Evolutionary conservation across 2,797 vertebrate genomes (phyloP).

Genomic region (Bufotes viridis): DNA sequence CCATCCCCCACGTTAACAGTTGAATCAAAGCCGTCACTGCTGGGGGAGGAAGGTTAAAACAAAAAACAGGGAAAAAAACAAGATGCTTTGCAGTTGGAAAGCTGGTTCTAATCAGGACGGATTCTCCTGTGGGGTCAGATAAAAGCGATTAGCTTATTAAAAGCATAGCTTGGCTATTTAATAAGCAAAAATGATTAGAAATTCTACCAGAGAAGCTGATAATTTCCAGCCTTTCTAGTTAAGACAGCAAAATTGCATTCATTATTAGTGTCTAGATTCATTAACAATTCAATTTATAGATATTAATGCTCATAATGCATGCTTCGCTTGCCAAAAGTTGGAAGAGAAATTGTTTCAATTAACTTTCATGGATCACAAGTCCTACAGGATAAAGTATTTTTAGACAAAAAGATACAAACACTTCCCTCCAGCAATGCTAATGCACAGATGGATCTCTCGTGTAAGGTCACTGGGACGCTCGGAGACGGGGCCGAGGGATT

Average conservation of each 20-base stretch:
- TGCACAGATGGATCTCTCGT: conserved; percentile 76
- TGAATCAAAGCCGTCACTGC: conserved; percentile 5
- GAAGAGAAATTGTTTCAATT: conserved; percentile 85
- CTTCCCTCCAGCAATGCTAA: conserved; percentile 78
- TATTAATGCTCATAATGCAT: conserved; percentile 85
- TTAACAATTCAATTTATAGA: conserved; percentile 87
- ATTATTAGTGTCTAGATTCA: conserved; percentile 85
- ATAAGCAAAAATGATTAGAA: conserved; percentile 84
- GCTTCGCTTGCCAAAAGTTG: conserved; percentile 83
- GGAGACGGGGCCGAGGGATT: conserved; percentile 60
- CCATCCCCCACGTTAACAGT: neutral
- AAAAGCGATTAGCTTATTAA: conserved; percentile 83
- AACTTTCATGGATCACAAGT: conserved; percentile 83
- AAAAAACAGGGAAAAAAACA: conserved; percentile 52
- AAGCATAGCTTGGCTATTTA: conserved; percentile 82
- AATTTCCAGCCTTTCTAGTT: conserved; percentile 83
- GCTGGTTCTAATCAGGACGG: conserved; percentile 79
- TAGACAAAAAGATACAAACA: conserved; percentile 82
- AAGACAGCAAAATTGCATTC: conserved; percentile 83
- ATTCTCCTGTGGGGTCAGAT: conserved; percentile 81
- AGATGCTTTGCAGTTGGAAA: conserved; percentile 75
- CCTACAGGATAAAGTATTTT: conserved; percentile 79
- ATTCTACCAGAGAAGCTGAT: conserved; percentile 80
- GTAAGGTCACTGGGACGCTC: conserved; percentile 75
- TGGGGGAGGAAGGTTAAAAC: neutral